Evolutionary conservation across 2,113 vertebrate genomes (phyloP), one percentile per base, ranked within the genome.

Genomic region (Globicephala melas): DNA sequence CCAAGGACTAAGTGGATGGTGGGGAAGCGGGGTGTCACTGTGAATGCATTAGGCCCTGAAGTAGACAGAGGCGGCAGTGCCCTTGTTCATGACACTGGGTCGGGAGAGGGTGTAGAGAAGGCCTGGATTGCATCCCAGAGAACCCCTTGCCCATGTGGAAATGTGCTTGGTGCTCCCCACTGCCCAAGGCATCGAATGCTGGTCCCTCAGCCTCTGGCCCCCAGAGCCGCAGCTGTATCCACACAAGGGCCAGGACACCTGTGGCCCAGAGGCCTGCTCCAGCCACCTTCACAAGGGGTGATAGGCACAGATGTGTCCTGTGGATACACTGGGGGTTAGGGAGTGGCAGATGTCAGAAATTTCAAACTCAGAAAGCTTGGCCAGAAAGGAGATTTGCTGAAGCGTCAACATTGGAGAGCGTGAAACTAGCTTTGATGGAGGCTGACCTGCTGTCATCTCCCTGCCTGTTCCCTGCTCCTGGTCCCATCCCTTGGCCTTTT

Each of bases 341-440:
- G 53, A 92, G 33, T 85, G 82, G 79, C 85, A 95, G 81, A 68
- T 82, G 89, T 85, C 93, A 89, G 79, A 82, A 62, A 63, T 91
- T 63, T 93, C 79, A 58, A 89, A 97, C 44, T 95, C 76, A 92
- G 85, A 80, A 58, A n/a, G 36, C 82, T 63, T 89, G 67, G 76
- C 38, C 81, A 89, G 67, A 91, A 97, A 95, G 88, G 53, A 91
- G 91, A 85, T 73, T 47, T 70, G 53, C 91, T 62, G 55, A 83
- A 47, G 97, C 84, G 67, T 55, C 67, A 94, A 8, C 36, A 65
- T 31, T 63, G 90, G 33, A n/a, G 36, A 95, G 80, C 67, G 73
- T 81, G n/a, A 89, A 28, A 58, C 89, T 23, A 18, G 55, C 41
- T 89, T 80, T 62, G 31, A 60, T 81, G 38, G 58, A 87, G 47